Base-by-base conservation (phyloP, 1,140 invertebrate genomes). In the Leptoteleia sp. region DNA sequence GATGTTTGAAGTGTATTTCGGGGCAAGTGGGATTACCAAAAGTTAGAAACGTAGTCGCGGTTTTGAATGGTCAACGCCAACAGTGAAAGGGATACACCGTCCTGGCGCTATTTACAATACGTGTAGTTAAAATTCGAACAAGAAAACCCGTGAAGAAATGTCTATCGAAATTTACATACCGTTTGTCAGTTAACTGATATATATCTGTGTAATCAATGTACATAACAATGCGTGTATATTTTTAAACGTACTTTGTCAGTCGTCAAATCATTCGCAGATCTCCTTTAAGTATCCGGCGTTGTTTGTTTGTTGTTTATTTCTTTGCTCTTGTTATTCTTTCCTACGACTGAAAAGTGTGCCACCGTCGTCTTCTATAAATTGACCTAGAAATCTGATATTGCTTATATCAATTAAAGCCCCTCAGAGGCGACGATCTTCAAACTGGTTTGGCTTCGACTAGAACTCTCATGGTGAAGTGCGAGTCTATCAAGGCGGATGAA, bases 341-440 rank as follows among this genome's bases (percentile, higher is more conserved):
- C 16, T 55, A 50, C 12, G 31, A 45, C 43, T 33, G 13, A 67
- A 76, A 81, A 71, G 70, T 52, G 52, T 81, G n/a, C n/a, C 62
- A 65, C 70, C 79, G 79, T 83, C 84, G 29, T 85, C 76, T 67
- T 83, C 83, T 89, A 89, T 78, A 89, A 89, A 89, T 89, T 88
- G 87, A 89, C 87, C 87, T 89, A 89, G 83, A 87, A 89, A 87
- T 89, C 84, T 86, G 87, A 89, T 89, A 89, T 89, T 89, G 84
- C 88, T 89, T 89, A 84, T 88, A 86, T 87, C 85, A 85, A 87
- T 83, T 73, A 86, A 84, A 88, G 88, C 88, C 88, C 86, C 87
- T 89, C 88, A 89, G 84, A 89, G 88, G 88, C 88, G 82, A 82
- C 84, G 80, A 84, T 81, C 79, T 55, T 80, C 68, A 81, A 84